Evolutionary conservation across 2,113 vertebrate species (phyloP).

Genomic region (Lycocorax pyrrhopterus): DNA sequence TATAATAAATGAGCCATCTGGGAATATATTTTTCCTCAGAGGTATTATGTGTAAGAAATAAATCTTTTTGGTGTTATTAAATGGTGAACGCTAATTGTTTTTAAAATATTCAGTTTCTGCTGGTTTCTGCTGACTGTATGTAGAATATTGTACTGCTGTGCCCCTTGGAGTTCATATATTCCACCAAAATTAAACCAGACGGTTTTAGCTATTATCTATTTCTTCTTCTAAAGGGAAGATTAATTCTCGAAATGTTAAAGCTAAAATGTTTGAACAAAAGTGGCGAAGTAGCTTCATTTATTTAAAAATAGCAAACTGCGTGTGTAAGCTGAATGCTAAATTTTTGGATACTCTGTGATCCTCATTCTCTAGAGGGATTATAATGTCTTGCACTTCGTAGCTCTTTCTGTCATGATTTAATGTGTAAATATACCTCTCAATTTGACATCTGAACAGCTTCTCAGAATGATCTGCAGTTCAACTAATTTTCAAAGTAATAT

Average conservation of each 20-base stretch:
- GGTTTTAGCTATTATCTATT: not conserved
- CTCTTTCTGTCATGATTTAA: not conserved
- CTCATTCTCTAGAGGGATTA: not conserved
- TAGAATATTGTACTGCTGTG: not conserved
- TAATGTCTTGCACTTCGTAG: not conserved
- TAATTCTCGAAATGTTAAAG: not conserved
- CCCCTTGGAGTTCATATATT: not conserved
- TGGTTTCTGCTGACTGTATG: not conserved
- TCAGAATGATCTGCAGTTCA: conserved; percentile 9
- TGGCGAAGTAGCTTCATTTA: not conserved
- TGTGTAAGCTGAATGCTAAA: not conserved
- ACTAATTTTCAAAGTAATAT: not conserved
- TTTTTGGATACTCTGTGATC: not conserved
- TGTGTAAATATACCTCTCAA: not conserved
- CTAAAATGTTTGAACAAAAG: not conserved
- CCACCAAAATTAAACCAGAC: not conserved
- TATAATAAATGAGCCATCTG: conserved; percentile 50
- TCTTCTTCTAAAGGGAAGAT: not conserved
- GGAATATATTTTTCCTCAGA: conserved; percentile 52
- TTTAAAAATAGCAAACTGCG: not conserved
- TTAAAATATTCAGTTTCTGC: not conserved
- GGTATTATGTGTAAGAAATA: conserved; percentile 26
- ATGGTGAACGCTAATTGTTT: not conserved
- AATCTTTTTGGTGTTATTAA: conserved; percentile 26
- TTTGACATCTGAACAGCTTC: not conserved